Conservation (phyloP, 2,113 vertebrate species). For the Mustelus asterias region DNA sequence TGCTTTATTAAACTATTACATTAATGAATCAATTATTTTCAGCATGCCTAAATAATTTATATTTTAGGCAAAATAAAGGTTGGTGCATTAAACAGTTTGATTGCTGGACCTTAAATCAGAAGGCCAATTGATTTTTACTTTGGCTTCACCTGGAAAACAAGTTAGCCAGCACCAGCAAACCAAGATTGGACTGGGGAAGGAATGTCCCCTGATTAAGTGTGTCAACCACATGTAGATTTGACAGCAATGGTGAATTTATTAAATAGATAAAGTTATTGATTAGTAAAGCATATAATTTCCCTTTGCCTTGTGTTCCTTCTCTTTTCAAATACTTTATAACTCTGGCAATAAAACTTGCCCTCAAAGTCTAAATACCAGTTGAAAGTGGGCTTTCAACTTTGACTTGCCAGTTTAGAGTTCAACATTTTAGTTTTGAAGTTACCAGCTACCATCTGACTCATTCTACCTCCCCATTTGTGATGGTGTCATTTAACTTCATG, state of each 20-base stretch:
- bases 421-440: not conserved
- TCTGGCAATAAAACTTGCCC: not conserved
- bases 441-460: not conserved
- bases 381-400: not conserved
- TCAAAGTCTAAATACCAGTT: not conserved
- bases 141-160: not conserved
- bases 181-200: not conserved
- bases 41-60: not conserved
- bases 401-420: not conserved
- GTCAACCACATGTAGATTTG: not conserved
- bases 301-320: not conserved
- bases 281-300: not conserved
- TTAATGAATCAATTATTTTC: not conserved
- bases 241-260: not conserved
- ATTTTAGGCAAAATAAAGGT: not conserved
- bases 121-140: not conserved
- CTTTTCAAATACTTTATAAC: not conserved
- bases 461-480: not conserved
- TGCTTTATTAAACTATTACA: conserved; percentile 5
- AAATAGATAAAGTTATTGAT: not conserved
- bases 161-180: not conserved
- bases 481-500: not conserved
- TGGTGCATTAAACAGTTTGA: not conserved
- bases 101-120: not conserved
- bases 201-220: not conserved